Evolutionary conservation across 2,797 vertebrate genomes (phyloP).

Genomic region (Melanotaenia pygmaea): DNA sequence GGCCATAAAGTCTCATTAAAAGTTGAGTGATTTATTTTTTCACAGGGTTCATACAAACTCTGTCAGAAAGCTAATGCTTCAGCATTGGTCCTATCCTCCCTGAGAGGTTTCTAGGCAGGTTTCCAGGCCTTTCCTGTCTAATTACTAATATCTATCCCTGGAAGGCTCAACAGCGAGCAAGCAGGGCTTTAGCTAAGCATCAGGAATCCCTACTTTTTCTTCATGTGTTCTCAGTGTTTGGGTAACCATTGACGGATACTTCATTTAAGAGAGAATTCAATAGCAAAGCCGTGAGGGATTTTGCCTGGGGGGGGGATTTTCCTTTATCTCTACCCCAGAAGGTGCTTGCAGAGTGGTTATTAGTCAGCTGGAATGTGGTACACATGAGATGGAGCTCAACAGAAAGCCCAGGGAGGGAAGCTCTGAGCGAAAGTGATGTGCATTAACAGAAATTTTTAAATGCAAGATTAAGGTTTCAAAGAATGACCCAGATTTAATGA

Average conservation of each 20-base stretch:
- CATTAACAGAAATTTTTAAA: neutral
- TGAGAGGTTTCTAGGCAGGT: constrained; percentile 27
- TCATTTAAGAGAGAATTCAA: constrained; percentile 28
- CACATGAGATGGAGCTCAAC: constrained; percentile 2
- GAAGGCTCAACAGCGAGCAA: constrained; percentile 22
- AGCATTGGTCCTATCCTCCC: neutral
- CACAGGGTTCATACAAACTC: neutral
- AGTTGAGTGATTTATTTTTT: constrained; percentile 33
- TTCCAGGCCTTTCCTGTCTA: constrained; percentile 27
- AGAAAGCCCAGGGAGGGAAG: neutral
- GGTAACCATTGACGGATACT: constrained; percentile 29
- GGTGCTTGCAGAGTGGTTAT: constrained; percentile 20
- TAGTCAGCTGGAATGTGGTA: constrained; percentile 15
- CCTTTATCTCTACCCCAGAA: constrained; percentile 35
- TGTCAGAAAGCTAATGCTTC: constrained; percentile 21
- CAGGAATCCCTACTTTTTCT: constrained; percentile 9
- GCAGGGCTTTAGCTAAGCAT: constrained; percentile 8
- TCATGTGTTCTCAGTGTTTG: constrained; percentile 5
- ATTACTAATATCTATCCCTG: constrained; percentile 32
- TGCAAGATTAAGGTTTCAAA: neutral
- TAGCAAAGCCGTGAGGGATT: constrained; percentile 12
- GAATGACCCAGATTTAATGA: neutral
- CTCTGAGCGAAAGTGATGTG: neutral
- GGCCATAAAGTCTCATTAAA: constrained; percentile 40
- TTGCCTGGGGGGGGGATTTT: constrained; percentile 12